Evolutionary conservation across 2,113 vertebrate genomes (phyloP).

Genomic region (Spheniscus mendiculus): DNA sequence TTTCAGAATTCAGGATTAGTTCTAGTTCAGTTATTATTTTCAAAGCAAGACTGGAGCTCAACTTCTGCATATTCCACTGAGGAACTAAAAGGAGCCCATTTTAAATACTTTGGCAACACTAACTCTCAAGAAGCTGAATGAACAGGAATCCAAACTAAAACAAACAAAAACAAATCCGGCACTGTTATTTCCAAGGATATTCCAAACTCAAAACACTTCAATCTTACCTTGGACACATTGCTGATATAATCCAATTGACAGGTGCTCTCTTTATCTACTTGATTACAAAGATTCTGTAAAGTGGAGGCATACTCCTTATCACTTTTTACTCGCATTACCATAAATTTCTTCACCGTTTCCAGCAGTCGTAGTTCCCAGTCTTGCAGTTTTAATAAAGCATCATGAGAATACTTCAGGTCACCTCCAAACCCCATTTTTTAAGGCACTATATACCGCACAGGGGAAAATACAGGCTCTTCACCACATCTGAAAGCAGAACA

Average conservation of each 20-base stretch:
- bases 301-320: conserved; percentile 95
- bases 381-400: conserved; percentile 95
- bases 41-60: not conserved
- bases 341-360: conserved; percentile 96
- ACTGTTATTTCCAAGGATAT: not conserved
- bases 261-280: conserved; percentile 91
- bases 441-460: conserved; percentile 73
- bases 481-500: conserved; percentile 69
- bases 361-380: conserved; percentile 96
- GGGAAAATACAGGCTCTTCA: conserved; percentile 63
- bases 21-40: not conserved
- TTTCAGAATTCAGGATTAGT: not conserved
- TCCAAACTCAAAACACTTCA: not conserved
- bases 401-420: conserved; percentile 93
- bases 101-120: not conserved
- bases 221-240: conserved; percentile 91
- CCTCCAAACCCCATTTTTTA: conserved; percentile 95
- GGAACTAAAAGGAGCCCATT: not conserved
- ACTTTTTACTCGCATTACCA: conserved; percentile 94
- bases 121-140: not conserved
- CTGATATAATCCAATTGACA: conserved; percentile 89
- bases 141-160: not conserved
- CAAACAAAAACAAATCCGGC: not conserved
- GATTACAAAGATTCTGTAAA: conserved; percentile 94
- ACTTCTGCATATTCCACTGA: not conserved